Evolutionary conservation across 1,140 invertebrate species (phyloP).

Genomic region (Papilio xuthus): DNA sequence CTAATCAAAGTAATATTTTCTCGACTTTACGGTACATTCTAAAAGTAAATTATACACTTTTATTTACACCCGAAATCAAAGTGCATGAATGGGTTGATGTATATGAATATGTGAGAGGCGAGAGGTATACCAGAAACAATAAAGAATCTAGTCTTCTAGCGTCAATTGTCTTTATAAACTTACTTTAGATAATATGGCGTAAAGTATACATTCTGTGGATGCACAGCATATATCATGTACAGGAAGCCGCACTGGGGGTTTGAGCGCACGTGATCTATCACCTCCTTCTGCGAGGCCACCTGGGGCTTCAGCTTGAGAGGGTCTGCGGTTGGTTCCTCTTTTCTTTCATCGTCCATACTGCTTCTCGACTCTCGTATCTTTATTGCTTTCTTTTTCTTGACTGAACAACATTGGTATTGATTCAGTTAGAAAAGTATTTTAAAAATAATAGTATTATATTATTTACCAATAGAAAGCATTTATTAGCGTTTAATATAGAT

Average conservation of each 20-base stretch:
- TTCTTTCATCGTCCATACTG: conserved; percentile 39
- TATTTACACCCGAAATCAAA: too few relatives aligned
- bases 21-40: too few relatives aligned
- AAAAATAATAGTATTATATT: too few relatives aligned
- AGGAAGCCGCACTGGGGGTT: conserved; percentile 83
- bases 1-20: too few relatives aligned
- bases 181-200: conserved; percentile 86
- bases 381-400: conserved; percentile 62
- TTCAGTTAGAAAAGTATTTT: not conserved
- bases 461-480: too few relatives aligned
- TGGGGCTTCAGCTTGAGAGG: conserved; percentile 66
- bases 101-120: too few relatives aligned
- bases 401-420: conserved; percentile 23
- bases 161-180: conserved; percentile 45
- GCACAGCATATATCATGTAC: conserved; percentile 87
- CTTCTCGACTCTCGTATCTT: conserved; percentile 59
- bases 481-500: too few relatives aligned
- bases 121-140: too few relatives aligned
- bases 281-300: conserved; percentile 77
- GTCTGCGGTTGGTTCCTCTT: conserved; percentile 48
- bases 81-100: too few relatives aligned
- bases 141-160: too few relatives aligned
- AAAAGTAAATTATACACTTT: too few relatives aligned
- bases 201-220: conserved; percentile 85
- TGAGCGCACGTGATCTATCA: conserved; percentile 80